Percentiles rank a stretch among this genome's conserved stretches.
phyloP scores from a whole-genome alignment of 2,888 invertebrate species.

The Morinoia aosen region DNA sequence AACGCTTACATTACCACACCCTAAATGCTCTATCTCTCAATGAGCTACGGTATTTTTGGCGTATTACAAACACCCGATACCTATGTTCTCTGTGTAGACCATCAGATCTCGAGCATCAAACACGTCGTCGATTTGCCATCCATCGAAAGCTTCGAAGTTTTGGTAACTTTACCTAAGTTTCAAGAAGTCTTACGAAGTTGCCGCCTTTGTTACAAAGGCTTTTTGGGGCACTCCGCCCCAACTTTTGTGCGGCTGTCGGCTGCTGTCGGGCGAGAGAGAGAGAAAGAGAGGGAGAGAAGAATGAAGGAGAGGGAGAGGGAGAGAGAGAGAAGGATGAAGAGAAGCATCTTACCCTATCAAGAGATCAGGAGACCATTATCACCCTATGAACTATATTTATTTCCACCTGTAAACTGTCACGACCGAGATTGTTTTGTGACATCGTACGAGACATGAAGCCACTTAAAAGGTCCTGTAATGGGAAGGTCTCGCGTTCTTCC shows the following conservation, averaged over 20 bases:
- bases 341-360: neutral
- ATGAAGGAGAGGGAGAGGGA: neutral
- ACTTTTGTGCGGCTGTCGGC: neutral
- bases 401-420: neutral
- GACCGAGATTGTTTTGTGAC: neutral
- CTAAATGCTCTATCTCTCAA: neutral
- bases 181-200: slow-evolving; percentile 34
- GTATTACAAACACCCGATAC: neutral
- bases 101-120: slow-evolving; percentile 4
- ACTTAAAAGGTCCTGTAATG: too few species aligned
- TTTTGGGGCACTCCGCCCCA: neutral
- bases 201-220: slow-evolving; percentile 26
- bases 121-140: neutral
- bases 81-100: neutral
- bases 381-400: too few species aligned
- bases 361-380: neutral
- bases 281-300: neutral
- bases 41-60: neutral
- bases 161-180: neutral
- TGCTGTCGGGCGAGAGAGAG: neutral
- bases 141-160: slow-evolving; percentile 30
- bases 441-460: neutral
- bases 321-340: neutral
- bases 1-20: too few species aligned
- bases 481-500: too few species aligned